Base-by-base conservation (phyloP, 2,888 invertebrate species). In the Dione vanillae region DNA sequence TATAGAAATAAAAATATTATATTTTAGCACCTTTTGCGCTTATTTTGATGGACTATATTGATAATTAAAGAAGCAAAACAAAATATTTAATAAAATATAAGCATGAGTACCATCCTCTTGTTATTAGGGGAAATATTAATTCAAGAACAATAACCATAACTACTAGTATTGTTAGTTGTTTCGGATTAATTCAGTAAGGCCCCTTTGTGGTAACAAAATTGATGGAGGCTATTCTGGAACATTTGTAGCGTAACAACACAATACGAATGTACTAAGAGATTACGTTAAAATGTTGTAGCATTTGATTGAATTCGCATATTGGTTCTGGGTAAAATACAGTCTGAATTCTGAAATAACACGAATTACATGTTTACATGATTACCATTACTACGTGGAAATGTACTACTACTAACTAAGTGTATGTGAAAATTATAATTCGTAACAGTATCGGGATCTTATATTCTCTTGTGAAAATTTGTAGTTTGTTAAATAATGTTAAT, bases 221-320 rank as follows among this genome's bases (percentile, higher is more conserved):
- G 14, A 45, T n/a, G 45, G 6, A 45, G 14, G 47, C 8, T 47
- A 16, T 47, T 47, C 49, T 10, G 10, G 10, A 49, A 19, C 19
- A 19, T 19, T 19, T 19, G 2, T 49, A 49, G 0, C 2, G 19
- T 49, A 49, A 19, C 49, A 49, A 7, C 19, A 2, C 19, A 49
- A 49, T 49, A 49, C 19, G 19, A 49, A 49, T 19, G 16, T 49
- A 49, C 49, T 49, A 49, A 49, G 49, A 49, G 49, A 49, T 49
- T 49, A 49, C 49, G 2, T 19, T 16, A 49, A 49, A 49, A 9
- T 9, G 49, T 49, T 49, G 49, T 19, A 49, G 19, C 49, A 10
- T 49, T 49, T 10, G 49, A 19, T 49, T 49, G 49, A 19, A 49
- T 49, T 9, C 49, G 8, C 16, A 19, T 49, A 49, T 49, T 49